These are phyloP conservation scores for Cnemophilus loriae DNA, from an alignment of 2,113 vertebrate species.

Conservation along the genomic window DNA sequence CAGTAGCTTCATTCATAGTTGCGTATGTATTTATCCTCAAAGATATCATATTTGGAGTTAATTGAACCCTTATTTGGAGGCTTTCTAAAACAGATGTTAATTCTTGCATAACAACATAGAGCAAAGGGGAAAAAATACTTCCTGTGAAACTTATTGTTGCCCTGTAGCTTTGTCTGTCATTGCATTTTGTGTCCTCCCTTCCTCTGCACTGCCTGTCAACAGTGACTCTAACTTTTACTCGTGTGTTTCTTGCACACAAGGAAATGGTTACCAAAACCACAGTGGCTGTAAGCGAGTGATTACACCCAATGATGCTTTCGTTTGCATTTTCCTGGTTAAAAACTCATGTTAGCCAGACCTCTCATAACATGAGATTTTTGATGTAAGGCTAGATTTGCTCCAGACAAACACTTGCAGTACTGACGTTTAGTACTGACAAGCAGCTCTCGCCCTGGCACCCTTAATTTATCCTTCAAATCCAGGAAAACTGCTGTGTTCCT, in stretches of 20 bases:
- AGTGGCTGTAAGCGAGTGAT: neutral
- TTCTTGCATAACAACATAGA: neutral
- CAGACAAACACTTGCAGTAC: neutral
- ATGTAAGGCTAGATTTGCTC: neutral
- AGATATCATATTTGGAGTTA: neutral
- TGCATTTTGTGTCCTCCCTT: neutral
- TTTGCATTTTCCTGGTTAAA: neutral
- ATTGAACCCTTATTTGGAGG: neutral
- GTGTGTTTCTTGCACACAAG: neutral
- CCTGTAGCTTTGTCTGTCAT: neutral
- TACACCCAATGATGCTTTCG: neutral
- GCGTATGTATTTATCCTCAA: neutral
- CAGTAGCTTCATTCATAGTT: neutral
- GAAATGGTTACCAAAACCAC: constrained; percentile 56
- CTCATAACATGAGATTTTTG: neutral
- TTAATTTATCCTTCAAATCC: neutral
- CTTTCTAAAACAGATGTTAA: neutral
- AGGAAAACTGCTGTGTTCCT: neutral
- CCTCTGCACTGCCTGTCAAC: neutral
- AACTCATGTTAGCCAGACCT: neutral
- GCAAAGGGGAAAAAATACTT: neutral
- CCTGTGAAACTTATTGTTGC: neutral
- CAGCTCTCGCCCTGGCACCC: neutral
- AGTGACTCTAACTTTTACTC: neutral
- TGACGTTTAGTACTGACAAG: neutral